Evolutionary conservation across 2,797 vertebrate genomes (phyloP), one percentile per base, ranked within the genome.

Genomic region (Hypotaenidia philippensis): DNA sequence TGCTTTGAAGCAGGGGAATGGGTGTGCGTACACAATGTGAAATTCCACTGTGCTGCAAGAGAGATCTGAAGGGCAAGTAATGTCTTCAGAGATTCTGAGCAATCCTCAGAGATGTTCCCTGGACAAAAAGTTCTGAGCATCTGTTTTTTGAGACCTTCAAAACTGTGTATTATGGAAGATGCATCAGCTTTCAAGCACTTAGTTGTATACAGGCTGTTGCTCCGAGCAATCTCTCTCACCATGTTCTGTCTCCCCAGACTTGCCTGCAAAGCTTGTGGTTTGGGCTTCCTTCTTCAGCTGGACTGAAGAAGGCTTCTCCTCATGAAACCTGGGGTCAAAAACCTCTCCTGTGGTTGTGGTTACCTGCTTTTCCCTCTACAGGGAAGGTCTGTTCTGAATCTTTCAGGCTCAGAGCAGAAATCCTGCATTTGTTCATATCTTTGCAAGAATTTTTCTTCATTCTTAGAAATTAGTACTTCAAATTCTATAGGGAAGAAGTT

Each of bases 401-500:
- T 83, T 64, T 79, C 38, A 56, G 80, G 57, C 1, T 5, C 18
- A 10, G 11, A 89, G 56, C 61, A 70, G 60, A 88, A 89, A 94
- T 82, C 45, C 36, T 83, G 61, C 55, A 26, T 60, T 23, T 0
- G 1, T 94, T 97, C 76, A 89, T n/a, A 85, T 96, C 53, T 65
- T 80, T 52, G 55, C 45, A 29, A 49, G 61, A 93, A 90, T 60
- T 77, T 90, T 82, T 77, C 87, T 96, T 68, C n/a, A 49, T 77
- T 89, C 75, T 88, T 93, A 82, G 60, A 94, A 94, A 94, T 91
- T 90, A 96, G 91, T 71, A 82, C 93, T 94, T 94, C 83, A 93
- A 90, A 90, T 96, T 96, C 56, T 90, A 8, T 72, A 83, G 83
- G 38, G 93, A 53, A 94, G 78, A 94, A 94, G 80, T 79, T 91